Conservation (phyloP, 2,888 invertebrate genomes). For the Ophion ellenae region DNA sequence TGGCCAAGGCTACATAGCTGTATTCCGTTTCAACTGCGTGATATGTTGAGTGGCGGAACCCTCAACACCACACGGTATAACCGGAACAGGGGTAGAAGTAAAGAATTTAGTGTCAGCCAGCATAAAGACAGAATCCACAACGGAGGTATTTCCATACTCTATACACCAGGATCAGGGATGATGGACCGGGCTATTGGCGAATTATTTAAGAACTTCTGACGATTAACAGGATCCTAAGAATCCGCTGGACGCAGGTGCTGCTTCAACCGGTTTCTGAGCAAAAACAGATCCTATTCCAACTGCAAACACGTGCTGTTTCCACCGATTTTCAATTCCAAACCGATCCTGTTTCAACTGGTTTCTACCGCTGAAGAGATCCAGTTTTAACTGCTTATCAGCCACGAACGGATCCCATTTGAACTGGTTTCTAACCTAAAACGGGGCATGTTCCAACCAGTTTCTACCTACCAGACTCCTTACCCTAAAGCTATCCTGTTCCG, state of each 20-base stretch:
- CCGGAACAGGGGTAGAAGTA: constrained; percentile 29
- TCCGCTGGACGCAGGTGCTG: too few relatives aligned
- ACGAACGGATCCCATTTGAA: too few relatives aligned
- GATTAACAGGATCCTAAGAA: not conserved
- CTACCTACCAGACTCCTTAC: too few relatives aligned
- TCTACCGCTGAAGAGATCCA: too few relatives aligned
- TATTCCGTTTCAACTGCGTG: constrained; percentile 32
- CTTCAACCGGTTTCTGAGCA: too few relatives aligned
- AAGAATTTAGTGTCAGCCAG: constrained; percentile 35
- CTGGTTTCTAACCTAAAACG: too few relatives aligned
- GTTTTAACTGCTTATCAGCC: too few relatives aligned
- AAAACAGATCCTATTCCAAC: constrained; percentile 32
- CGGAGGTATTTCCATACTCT: constrained; percentile 1
- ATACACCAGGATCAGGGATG: not conserved
- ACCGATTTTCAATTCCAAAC: not conserved
- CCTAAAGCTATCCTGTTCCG: too few relatives aligned
- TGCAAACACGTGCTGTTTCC: constrained; percentile 25
- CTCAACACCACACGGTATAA: constrained; percentile 15
- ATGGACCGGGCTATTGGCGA: constrained; percentile 11
- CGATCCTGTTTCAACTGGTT: too few relatives aligned
- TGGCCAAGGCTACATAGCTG: constrained; percentile 35
- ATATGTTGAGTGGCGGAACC: constrained; percentile 38
- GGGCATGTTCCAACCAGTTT: too few relatives aligned
- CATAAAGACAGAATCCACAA: constrained; percentile 8
- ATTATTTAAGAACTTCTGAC: constrained; percentile 24